Evolutionary conservation across 2,113 vertebrate species (phyloP).

Genomic region (Sapajus apella): DNA sequence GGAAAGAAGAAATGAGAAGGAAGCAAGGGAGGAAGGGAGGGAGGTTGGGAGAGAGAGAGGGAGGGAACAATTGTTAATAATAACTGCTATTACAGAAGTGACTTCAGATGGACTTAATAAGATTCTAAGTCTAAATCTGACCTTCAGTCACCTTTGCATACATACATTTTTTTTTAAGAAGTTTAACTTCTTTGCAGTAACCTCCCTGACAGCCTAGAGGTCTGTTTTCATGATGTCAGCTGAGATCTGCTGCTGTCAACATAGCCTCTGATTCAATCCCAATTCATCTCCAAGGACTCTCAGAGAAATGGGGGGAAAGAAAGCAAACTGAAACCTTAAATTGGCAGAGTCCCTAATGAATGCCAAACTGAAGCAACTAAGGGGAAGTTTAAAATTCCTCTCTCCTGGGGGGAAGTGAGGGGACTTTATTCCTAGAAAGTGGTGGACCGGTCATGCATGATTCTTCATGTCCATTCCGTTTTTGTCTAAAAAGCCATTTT

Average conservation of each 20-base stretch:
- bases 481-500: not conserved
- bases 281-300: not conserved
- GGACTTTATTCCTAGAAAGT: not conserved
- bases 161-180: not conserved
- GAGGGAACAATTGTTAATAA: not conserved
- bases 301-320: not conserved
- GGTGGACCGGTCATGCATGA: not conserved
- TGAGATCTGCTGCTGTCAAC: not conserved
- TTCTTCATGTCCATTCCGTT: not conserved
- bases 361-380: not conserved
- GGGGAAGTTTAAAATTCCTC: not conserved
- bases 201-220: not conserved
- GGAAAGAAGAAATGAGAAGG: not conserved
- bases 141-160: too few species aligned
- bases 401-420: not conserved
- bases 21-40: accelerated
- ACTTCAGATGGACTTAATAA: not conserved
- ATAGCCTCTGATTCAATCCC: not conserved
- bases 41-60: not conserved
- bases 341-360: constrained; percentile 43
- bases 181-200: not conserved
- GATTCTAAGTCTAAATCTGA: not conserved
- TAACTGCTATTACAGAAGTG: too few species aligned
- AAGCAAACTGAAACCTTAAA: not conserved
- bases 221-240: not conserved